phyloP scores from a whole-genome alignment of 2,888 invertebrate species.

The Timema cristinae region DNA sequence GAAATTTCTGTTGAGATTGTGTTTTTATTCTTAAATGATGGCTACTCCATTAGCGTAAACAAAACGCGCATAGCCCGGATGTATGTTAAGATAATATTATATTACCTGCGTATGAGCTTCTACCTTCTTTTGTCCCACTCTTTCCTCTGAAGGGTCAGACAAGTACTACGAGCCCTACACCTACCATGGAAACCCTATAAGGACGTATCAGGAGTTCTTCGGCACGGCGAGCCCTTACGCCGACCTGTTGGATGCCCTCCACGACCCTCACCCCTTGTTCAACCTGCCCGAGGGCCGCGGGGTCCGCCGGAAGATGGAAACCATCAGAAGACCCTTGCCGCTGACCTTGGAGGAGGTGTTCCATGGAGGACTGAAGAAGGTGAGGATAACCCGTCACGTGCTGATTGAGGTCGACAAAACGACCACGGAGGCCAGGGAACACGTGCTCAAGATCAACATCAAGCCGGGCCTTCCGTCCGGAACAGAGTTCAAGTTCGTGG shows the following conservation, averaged over 20 bases:
- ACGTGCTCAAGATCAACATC: conserved; percentile 69
- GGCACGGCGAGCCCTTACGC: conserved; percentile 79
- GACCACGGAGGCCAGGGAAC: conserved; percentile 61
- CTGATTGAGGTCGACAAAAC: conserved; percentile 60
- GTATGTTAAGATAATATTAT: no score
- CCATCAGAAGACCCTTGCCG: conserved; percentile 48
- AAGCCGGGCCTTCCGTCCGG: conserved; percentile 69
- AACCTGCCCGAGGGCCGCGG: conserved; percentile 55
- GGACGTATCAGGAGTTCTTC: conserved; percentile 70
- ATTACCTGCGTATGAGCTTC: no score
- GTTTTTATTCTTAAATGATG: no score
- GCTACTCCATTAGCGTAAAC: no score
- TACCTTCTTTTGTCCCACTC: no score
- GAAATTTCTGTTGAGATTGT: no score
- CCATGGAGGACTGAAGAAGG: conserved; percentile 34
- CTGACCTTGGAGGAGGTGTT: conserved; percentile 57
- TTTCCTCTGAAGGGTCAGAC: conserved; percentile 47
- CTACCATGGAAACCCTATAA: conserved; percentile 75
- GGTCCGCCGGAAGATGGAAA: conserved; percentile 56
- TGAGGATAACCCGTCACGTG: conserved; percentile 48
- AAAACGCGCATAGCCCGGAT: no score
- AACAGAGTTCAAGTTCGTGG: conserved; percentile 68
- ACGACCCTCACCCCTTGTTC: conserved; percentile 59
- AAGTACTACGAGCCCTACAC: conserved; percentile 67
- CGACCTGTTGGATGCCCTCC: conserved; percentile 63